phyloP scores from a whole-genome alignment of 1,140 invertebrate species.

The Rhyzopertha dominica region DNA sequence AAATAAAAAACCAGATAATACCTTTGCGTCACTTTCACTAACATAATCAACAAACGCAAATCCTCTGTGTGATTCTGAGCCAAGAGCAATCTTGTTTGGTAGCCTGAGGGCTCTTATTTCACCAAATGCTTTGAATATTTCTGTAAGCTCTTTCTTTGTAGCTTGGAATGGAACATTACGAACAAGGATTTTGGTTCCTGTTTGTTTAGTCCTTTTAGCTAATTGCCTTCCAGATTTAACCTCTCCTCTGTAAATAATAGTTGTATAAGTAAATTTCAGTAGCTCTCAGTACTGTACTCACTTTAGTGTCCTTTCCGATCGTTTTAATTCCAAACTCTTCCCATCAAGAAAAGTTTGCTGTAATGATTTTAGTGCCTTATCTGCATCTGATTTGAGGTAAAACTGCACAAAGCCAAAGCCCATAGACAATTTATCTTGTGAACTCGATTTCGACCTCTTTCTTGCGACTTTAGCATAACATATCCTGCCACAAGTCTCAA shows the following conservation, averaged over 20 bases:
- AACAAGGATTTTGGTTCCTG: slow-evolving; percentile 86
- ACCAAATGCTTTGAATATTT: slow-evolving; percentile 94
- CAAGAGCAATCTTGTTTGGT: slow-evolving; percentile 80
- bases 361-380: slow-evolving; percentile 80
- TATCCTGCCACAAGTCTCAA: slow-evolving; percentile 69
- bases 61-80: slow-evolving; percentile 80
- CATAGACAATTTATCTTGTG: slow-evolving; percentile 71
- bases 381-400: slow-evolving; percentile 61
- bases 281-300: too few relatives aligned
- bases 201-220: slow-evolving; percentile 63
- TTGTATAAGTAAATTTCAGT: too few relatives aligned
- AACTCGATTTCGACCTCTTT: slow-evolving; percentile 81
- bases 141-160: slow-evolving; percentile 78
- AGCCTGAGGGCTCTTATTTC: slow-evolving; percentile 86
- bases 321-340: slow-evolving; percentile 88
- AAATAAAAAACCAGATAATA: too few relatives aligned
- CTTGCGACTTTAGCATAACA: slow-evolving; percentile 73
- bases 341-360: slow-evolving; percentile 80
- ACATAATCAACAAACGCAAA: slow-evolving; percentile 96
- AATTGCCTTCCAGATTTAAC: slow-evolving; percentile 56
- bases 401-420: slow-evolving; percentile 96
- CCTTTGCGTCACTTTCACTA: slow-evolving; percentile 87
- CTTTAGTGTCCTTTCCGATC: slow-evolving; percentile 76
- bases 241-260: slow-evolving; percentile 50
- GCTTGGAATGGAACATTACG: slow-evolving; percentile 97